Evolutionary conservation across 1,140 invertebrate genomes (phyloP), one percentile per base, ranked within the genome.

Genomic region (Aphidius ervi): DNA sequence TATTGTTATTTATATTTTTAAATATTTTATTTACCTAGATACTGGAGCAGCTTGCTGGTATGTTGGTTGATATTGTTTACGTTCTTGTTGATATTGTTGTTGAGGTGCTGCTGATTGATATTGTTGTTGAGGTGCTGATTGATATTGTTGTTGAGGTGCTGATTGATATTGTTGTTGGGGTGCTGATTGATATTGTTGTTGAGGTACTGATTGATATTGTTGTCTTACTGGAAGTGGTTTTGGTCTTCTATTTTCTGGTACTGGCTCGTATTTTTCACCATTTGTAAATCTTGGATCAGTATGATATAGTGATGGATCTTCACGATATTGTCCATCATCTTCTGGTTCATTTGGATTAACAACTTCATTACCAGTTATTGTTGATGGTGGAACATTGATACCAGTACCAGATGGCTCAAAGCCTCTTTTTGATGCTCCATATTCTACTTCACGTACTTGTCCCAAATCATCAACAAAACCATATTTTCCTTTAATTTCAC

Each of bases 401-500:
- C 86, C 91, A 43, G 84, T 84, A 42, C 90, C 90, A 71, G 80
- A 74, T 6, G 89, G 89, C 68, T 90, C 86, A 70, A 92, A 93
- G 39, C 91, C 90, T 50, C 86, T 73, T 61, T 83, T 78, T 57
- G 84, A 85, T 4, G 91, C 90, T n/a, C 90, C 90, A 68, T 93
- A 93, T 59, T 91, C 88, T 5, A 89, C 81, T 69, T 89, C 87
- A 7, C 85, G 82, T 0, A 87, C 62, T 67, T 84, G 85, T 10
- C 92, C 91, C 10, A 81, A 78, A 65, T 91, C 90, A 65, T 93
- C 92, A 0, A 92, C 83, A 73, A 93, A 94, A 20, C 89, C 87
- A 69, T 91, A 88, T 72, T 92, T 90, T 50, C 92, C 92, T 46
- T 87, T 88, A 5, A 93, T 88, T 68, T 92, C 90, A 0, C 91